These are phyloP conservation scores for Hesperia comma DNA, from an alignment of 2,888 invertebrate genomes.

Conservation along the genomic window DNA sequence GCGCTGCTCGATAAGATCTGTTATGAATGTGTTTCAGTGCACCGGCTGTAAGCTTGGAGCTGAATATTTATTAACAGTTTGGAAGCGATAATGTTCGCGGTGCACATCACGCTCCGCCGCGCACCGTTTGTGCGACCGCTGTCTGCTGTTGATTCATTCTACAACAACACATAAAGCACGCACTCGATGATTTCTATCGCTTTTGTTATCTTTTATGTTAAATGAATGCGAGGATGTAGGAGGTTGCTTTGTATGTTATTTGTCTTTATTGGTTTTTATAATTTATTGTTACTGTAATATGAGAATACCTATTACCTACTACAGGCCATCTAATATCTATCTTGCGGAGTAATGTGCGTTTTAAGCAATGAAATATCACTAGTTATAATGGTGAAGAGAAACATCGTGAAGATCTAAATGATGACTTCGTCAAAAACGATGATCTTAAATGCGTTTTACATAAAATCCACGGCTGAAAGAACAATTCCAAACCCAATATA, in stretches of 20 bases:
- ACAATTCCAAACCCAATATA: background rate
- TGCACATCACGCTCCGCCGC: slow-evolving; percentile 55
- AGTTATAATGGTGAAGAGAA: too few relatives aligned
- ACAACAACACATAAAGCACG: slow-evolving; percentile 29
- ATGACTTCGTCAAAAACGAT: background rate
- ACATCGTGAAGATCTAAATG: too few relatives aligned
- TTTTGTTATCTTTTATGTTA: slow-evolving; percentile 7
- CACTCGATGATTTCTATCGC: slow-evolving; percentile 24
- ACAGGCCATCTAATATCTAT: too few relatives aligned
- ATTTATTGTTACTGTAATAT: too few relatives aligned
- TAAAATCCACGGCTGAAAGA: background rate
- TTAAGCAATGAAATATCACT: too few relatives aligned
- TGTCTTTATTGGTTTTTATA: too few relatives aligned
- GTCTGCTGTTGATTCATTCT: slow-evolving; percentile 46
- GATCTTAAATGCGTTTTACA: background rate
- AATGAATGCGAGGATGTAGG: background rate
- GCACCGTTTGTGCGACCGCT: slow-evolving; percentile 53
- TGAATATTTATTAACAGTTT: slow-evolving; percentile 48
- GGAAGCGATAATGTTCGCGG: slow-evolving; percentile 53
- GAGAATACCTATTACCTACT: too few relatives aligned
- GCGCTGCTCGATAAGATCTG: slow-evolving; percentile 3
- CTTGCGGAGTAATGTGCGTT: too few relatives aligned
- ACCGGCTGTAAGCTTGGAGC: slow-evolving; percentile 36
- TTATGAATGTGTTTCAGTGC: slow-evolving; percentile 6
- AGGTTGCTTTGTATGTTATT: too few relatives aligned